Base-by-base conservation (phyloP, 2,797 vertebrate genomes). In the Protosalanx chinensis region DNA sequence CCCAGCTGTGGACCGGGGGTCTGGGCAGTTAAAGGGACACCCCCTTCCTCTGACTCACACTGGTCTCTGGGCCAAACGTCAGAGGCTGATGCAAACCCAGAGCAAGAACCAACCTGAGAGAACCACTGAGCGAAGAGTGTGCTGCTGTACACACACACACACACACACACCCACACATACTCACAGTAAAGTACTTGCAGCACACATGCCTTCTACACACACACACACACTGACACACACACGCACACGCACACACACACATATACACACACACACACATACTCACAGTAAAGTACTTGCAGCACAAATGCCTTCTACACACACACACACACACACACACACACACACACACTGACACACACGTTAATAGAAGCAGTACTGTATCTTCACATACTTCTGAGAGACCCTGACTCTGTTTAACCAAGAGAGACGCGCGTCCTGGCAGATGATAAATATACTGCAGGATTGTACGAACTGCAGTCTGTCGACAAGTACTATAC, bases 41-140 rank as follows among this genome's bases (percentile, higher is more conserved):
- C 33, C 56, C 71, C 81, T 78, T 85, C 82, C 76, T 83, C 78
- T 86, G 85, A 86, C 60, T 88, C 83, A 74, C 10, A 3, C 10
- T 46, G 41, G 41, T 46, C 41, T 46, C 8, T 68, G 78, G 76
- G 72, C 74, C 82, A 76, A 64, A 37, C 76, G 69, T 67, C 64
- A 69, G 37, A 18, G 75, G 70, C 77, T 82, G 82, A 84, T 72
- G 81, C 71, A 84, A 81, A 82, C 76, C 71, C 57, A 13, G 32
- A 79, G 76, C 56, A 68, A 81, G 35, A 5, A 5, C 18, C 7
- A 2, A 23, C 49, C 59, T 0, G 46, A 68, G 57, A 66, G 10
- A 12, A 6, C 6, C 41, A 46, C 41, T 12, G 41, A 46, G 41
- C 7, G 41, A 75, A 74, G 70, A 49, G 23, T 53, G 37, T 30